Evolutionary conservation across 1,140 invertebrate genomes (phyloP).

Genomic region (Penaeus vannamei): DNA sequence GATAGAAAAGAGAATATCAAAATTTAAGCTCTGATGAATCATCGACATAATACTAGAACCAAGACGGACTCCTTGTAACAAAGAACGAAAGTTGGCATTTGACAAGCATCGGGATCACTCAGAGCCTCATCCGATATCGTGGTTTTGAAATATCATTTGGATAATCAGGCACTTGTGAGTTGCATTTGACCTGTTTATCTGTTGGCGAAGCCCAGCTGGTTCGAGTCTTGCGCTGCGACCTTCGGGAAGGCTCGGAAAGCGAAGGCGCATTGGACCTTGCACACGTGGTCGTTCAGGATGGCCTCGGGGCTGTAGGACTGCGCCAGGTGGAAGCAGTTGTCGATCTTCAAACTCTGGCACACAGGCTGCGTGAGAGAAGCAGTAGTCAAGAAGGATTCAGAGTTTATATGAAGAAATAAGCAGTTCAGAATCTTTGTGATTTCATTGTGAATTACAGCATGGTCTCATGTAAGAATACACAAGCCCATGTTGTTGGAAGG

Average conservation of each 20-base stretch:
- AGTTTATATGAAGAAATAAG: no score
- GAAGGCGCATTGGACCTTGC: conserved; percentile 77
- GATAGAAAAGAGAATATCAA: no score
- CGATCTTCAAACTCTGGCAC: conserved; percentile 75
- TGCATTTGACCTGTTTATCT: not conserved
- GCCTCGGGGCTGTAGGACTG: conserved; percentile 71
- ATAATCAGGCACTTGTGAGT: not conserved
- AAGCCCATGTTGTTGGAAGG: no score
- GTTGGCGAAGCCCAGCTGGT: conserved; percentile 58
- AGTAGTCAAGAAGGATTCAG: not conserved
- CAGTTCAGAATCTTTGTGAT: no score
- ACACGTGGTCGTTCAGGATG: conserved; percentile 75
- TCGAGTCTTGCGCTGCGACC: conserved; percentile 68
- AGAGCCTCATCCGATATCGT: not conserved
- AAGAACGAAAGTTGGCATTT: conserved; percentile 8
- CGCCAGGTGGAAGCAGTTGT: conserved; percentile 75
- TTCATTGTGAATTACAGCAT: no score
- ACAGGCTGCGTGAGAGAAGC: conserved; percentile 71
- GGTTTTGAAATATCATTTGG: not conserved
- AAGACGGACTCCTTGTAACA: not conserved
- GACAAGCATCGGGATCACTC: not conserved
- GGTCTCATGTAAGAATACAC: no score
- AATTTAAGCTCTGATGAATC: not conserved
- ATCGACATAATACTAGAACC: not conserved
- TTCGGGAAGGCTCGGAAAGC: conserved; percentile 73